Evolutionary conservation across 2,888 invertebrate species (phyloP).

Genomic region (Phalera bucephala): DNA sequence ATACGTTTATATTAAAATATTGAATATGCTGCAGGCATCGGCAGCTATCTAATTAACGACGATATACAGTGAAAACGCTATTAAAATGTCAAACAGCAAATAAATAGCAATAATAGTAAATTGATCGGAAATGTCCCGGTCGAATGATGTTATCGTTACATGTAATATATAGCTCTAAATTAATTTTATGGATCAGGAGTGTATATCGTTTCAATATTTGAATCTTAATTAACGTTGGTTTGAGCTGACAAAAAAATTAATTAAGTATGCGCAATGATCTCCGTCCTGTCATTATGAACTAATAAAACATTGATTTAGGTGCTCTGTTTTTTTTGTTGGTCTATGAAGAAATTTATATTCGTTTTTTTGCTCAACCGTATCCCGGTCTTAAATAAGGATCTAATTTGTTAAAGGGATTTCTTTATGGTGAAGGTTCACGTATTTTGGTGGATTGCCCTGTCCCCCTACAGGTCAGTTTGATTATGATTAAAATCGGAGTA

Average conservation of each 20-base stretch:
- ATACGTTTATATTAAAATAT: constrained; percentile 55
- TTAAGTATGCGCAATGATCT: constrained; percentile 30
- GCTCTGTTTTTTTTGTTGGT: constrained; percentile 16
- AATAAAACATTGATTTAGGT: constrained; percentile 28
- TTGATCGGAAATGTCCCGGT: constrained; percentile 35
- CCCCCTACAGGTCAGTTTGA: too few species aligned
- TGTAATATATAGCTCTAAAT: constrained; percentile 31
- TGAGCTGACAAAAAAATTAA: constrained; percentile 28
- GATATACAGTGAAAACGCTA: constrained; percentile 53
- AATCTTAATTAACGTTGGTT: constrained; percentile 30
- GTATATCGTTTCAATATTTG: constrained; percentile 20
- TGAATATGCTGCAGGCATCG: constrained; percentile 46
- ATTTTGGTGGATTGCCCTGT: too few species aligned
- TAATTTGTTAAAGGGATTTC: not conserved
- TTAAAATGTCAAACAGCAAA: constrained; percentile 60
- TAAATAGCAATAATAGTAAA: constrained; percentile 48
- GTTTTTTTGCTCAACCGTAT: constrained; percentile 3
- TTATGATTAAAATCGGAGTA: too few species aligned
- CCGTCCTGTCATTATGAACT: constrained; percentile 22
- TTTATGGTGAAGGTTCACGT: too few species aligned
- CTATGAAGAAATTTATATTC: constrained; percentile 11
- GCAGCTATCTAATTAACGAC: constrained; percentile 34
- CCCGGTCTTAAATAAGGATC: constrained; percentile 1
- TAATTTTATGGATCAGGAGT: constrained; percentile 15
- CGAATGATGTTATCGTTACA: constrained; percentile 33